Base-by-base conservation (phyloP, 1,140 invertebrate species). In the Temnothorax longispinosus region DNA sequence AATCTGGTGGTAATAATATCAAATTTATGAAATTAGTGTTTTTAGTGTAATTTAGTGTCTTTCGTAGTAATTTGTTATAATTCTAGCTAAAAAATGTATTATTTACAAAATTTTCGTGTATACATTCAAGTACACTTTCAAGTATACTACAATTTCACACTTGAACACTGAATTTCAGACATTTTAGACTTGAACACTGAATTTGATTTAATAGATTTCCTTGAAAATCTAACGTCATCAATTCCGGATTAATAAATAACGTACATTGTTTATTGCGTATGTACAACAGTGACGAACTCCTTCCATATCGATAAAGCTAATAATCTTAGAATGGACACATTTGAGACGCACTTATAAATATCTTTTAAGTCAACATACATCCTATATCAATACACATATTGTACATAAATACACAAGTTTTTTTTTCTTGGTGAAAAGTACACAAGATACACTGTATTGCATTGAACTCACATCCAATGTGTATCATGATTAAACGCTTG, bases 341-440 rank as follows among this genome's bases (percentile, higher is more conserved):
- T 64, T 15, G 18, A 52, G 38, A 47, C 18, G 13, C 32, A 8
- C 41, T 67, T 67, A 65, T 86, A 76, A 75, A 47, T 76, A 56
- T 69, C 27, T 60, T 84, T 41, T 67, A 87, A 78, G 44, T 76
- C 11, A 47, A 52, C 72, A 21, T 75, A 7, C 52, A 67, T 11
- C 56, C 32, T 77, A 81, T 50, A 71, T 72, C 21, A 62, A 64
- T 76, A 88, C 56, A 88, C 56, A 65, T 56, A 74, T 38, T 75
- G 64, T 86, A 89, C 67, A 88, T 87, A 77, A 89, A 87, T 54
- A 62, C 21, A 86, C 27, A 27, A 27, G 27, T 27, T 1, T 71
- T 81, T 35, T 56, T 71, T 56, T 58, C 50, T 89, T 13, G 3
- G 15, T 62, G n/a, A 18, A 35, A 54, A 81, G 67, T 56, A 50